Evolutionary conservation across 2,888 invertebrate species (phyloP).

Genomic region (Drosophila parthenogenetica): DNA sequence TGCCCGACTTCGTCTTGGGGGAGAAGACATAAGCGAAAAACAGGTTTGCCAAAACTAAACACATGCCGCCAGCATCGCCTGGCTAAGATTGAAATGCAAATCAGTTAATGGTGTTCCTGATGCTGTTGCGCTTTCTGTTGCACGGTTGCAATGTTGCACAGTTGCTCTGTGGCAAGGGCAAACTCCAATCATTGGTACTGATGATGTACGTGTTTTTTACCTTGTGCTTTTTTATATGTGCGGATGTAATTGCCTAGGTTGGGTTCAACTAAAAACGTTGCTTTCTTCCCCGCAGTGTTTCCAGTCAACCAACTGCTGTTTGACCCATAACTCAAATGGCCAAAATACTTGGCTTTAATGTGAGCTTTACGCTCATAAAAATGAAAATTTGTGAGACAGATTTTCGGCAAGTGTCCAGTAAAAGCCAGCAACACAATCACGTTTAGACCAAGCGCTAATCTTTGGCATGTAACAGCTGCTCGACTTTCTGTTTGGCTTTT

Average conservation of each 20-base stretch:
- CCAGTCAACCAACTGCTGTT: not conserved
- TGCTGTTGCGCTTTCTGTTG: slow-evolving; percentile 19
- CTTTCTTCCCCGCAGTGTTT: not conserved
- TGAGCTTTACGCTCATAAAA: slow-evolving; percentile 60
- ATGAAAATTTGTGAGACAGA: slow-evolving; percentile 76
- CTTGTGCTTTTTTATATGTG: slow-evolving; percentile 5
- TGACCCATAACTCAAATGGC: slow-evolving; percentile 60
- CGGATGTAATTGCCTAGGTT: slow-evolving; percentile 58
- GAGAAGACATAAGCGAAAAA: slow-evolving; percentile 33
- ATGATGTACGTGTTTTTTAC: slow-evolving; percentile 47
- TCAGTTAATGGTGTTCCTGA: slow-evolving; percentile 70
- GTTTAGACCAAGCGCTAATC: slow-evolving; percentile 57
- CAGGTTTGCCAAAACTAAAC: slow-evolving; percentile 75
- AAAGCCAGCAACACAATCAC: slow-evolving; percentile 28
- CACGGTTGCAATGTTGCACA: slow-evolving; percentile 17
- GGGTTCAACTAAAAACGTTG: slow-evolving; percentile 38
- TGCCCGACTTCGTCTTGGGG: slow-evolving; percentile 30
- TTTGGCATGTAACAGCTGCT: slow-evolving; percentile 71
- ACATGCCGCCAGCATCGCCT: slow-evolving; percentile 68
- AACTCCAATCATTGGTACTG: slow-evolving; percentile 49
- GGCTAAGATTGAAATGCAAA: slow-evolving; percentile 75
- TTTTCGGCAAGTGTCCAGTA: slow-evolving; percentile 45
- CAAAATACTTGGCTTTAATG: slow-evolving; percentile 66
- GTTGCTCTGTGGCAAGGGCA: slow-evolving; percentile 40
- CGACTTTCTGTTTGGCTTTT: slow-evolving; percentile 9